Conservation (phyloP, 2,797 vertebrate genomes). For the Xenopus petersii region DNA sequence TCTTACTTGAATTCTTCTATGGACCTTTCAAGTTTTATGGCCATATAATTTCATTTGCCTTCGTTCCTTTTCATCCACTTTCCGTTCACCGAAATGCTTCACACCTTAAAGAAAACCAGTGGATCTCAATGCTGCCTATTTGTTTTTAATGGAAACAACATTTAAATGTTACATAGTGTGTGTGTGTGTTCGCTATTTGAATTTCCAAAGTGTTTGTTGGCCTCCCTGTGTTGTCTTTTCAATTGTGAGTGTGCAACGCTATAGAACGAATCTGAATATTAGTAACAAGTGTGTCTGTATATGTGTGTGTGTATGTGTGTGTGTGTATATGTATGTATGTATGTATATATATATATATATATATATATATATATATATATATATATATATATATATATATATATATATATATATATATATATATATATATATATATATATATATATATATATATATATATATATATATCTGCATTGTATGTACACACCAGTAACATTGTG, state of each 20-base stretch:
- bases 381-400: too few species aligned
- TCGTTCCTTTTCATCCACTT: conserved; percentile 26
- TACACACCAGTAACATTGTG: conserved; percentile 13
- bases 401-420: too few species aligned
- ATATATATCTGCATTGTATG: conserved; percentile 33
- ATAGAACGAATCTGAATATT: conserved; percentile 8
- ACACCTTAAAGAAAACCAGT: conserved; percentile 1
- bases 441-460: conserved; percentile 16
- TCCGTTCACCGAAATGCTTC: not conserved
- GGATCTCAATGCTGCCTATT: conserved; percentile 45
- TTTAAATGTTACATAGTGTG: conserved; percentile 54
- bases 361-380: too few species aligned
- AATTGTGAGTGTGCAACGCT: conserved; percentile 32
- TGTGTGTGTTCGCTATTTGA: conserved; percentile 46
- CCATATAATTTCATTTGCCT: conserved; percentile 58
- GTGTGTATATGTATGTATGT: too few species aligned
- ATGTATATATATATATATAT: conserved; percentile 24
- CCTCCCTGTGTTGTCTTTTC: conserved; percentile 51
- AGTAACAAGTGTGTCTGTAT: conserved; percentile 53
- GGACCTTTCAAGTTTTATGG: conserved; percentile 64
- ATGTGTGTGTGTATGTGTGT: too few species aligned
- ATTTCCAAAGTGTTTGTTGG: conserved; percentile 45
- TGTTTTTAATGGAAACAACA: conserved; percentile 14
- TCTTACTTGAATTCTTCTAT: conserved; percentile 75
- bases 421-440: too few species aligned